Conservation (phyloP, 2,888 invertebrate species). For the Cephonodes hylas region DNA sequence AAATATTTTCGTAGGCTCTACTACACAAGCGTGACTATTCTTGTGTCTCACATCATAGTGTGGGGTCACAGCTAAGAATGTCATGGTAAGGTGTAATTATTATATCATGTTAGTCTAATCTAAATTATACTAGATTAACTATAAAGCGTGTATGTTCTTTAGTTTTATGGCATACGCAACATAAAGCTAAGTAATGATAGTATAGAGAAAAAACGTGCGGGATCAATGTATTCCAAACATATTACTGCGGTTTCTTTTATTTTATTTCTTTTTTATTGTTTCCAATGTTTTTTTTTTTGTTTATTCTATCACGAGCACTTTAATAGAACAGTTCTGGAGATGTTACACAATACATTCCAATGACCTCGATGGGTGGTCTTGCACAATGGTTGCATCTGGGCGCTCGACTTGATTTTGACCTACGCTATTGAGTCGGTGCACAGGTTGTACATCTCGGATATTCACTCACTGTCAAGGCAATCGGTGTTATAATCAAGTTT, state of each 20-base stretch:
- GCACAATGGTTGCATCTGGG: constrained; percentile 9
- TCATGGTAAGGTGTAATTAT: too few relatives aligned
- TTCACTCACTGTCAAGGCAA: constrained; percentile 3
- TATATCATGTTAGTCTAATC: not conserved
- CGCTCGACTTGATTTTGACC: constrained; percentile 12
- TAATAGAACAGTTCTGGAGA: not conserved
- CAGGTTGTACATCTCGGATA: not conserved
- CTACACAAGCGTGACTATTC: too few relatives aligned
- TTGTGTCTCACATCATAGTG: too few relatives aligned
- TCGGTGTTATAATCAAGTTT: not conserved
- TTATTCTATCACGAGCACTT: not conserved
- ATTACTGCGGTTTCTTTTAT: constrained; percentile 2
- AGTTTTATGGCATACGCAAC: not conserved
- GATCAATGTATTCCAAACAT: not conserved
- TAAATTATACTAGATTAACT: not conserved
- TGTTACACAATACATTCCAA: constrained; percentile 12
- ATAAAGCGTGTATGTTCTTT: not conserved
- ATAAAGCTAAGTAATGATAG: not conserved
- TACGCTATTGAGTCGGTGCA: constrained; percentile 13
- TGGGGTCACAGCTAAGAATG: too few relatives aligned
- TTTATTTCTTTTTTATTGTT: not conserved
- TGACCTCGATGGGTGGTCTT: constrained; percentile 9
- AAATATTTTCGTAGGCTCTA: too few relatives aligned
- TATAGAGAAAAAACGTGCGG: not conserved
- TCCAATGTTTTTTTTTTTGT: not conserved